phyloP scores from a whole-genome alignment of 2,113 vertebrate genomes.

The Epinephelus cyanopodus region DNA sequence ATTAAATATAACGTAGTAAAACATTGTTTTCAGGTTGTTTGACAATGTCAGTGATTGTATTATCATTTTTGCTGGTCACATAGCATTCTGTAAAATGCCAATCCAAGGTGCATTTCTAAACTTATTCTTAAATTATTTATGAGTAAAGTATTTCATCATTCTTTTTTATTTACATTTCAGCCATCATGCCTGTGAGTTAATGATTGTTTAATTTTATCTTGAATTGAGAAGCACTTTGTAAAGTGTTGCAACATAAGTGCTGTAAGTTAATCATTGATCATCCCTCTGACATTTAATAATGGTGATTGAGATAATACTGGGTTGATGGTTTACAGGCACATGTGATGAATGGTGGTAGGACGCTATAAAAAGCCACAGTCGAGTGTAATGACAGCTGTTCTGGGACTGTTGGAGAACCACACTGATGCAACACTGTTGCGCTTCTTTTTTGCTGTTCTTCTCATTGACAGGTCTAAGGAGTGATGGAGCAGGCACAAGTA shows the following conservation, averaged over 20 bases:
- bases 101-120: background rate
- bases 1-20: too few species aligned
- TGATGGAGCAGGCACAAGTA: too few species aligned
- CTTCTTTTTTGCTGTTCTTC: too few species aligned
- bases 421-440: too few species aligned
- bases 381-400: too few species aligned
- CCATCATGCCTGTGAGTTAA: background rate
- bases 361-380: background rate
- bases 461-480: too few species aligned
- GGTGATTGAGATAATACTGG: background rate
- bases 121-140: background rate
- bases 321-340: background rate
- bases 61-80: too few species aligned
- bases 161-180: background rate
- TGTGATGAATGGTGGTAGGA: background rate
- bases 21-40: too few species aligned
- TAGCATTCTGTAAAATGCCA: too few species aligned
- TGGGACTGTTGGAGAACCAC: too few species aligned
- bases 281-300: background rate
- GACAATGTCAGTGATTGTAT: too few species aligned
- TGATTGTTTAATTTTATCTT: background rate
- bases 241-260: background rate
- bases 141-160: background rate
- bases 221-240: background rate
- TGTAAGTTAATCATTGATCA: too few species aligned